These are phyloP conservation scores for Sceloporus undulatus DNA, from an alignment of 2,113 vertebrate species.

Conservation along the genomic window DNA sequence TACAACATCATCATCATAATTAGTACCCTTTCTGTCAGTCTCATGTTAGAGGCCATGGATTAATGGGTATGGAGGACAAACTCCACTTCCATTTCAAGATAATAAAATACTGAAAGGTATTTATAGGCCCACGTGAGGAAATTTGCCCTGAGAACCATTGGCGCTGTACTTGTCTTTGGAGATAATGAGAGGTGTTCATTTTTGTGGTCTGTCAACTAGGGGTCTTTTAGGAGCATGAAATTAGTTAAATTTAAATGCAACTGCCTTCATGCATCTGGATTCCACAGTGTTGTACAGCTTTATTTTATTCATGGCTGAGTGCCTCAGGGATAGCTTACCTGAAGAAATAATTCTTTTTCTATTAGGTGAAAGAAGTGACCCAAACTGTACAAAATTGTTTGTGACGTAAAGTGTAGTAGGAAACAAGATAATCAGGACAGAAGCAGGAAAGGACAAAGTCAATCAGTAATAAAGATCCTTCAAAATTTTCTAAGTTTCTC, in stretches of 20 bases:
- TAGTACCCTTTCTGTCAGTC: conserved; percentile 2
- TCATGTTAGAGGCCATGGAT: conserved; percentile 22
- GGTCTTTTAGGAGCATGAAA: neutral
- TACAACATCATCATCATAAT: conserved; percentile 22
- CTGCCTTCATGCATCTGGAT: neutral
- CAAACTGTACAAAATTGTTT: neutral
- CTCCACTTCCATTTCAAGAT: neutral
- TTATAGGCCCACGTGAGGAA: neutral
- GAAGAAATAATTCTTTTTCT: neutral
- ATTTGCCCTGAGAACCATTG: neutral
- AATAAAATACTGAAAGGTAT: conserved; percentile 24
- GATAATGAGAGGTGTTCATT: conserved; percentile 22
- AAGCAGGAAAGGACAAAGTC: neutral
- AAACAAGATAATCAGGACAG: neutral
- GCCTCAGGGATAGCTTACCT: neutral
- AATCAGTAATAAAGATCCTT: neutral
- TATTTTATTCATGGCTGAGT: neutral
- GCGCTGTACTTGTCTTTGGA: neutral
- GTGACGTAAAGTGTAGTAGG: neutral
- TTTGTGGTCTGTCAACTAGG: conserved; percentile 1
- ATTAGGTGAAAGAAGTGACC: neutral
- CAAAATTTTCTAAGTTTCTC: neutral
- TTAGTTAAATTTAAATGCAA: conserved; percentile 18
- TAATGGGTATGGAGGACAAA: conserved; percentile 22
- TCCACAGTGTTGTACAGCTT: neutral